Evolutionary conservation across 2,888 invertebrate species (phyloP).

Genomic region (Pandemis cinnamomeana): DNA sequence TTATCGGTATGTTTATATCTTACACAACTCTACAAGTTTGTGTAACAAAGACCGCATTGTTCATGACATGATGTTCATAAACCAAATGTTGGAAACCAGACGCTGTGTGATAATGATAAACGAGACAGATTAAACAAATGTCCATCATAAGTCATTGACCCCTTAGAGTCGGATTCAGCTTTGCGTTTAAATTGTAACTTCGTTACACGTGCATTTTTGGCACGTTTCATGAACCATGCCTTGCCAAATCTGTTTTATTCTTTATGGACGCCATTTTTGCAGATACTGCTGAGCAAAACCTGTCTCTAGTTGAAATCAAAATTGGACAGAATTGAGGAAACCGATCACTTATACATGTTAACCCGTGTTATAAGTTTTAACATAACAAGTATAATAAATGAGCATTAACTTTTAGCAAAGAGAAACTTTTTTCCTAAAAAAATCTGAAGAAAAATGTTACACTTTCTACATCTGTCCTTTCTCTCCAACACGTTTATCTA

Average conservation of each 20-base stretch:
- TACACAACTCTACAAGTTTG: constrained; percentile 6
- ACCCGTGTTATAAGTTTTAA: neutral
- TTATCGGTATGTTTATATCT: neutral
- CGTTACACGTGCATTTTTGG: constrained; percentile 25
- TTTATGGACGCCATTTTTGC: neutral
- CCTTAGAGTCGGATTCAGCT: constrained; percentile 42
- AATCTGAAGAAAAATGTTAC: constrained; percentile 5
- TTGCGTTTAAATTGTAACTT: constrained; percentile 33
- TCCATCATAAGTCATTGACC: constrained; percentile 53
- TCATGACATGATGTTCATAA: constrained; percentile 15
- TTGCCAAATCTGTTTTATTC: constrained; percentile 25
- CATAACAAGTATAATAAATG: neutral
- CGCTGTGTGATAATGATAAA: constrained; percentile 45
- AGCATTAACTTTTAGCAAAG: neutral
- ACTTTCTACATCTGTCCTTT: constrained; percentile 15
- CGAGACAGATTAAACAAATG: constrained; percentile 55
- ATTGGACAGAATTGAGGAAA: neutral
- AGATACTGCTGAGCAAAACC: neutral
- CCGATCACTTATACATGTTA: neutral
- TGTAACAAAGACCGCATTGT: constrained; percentile 17
- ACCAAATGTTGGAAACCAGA: constrained; percentile 26
- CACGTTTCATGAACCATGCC: constrained; percentile 19
- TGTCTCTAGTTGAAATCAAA: neutral
- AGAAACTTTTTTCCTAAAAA: neutral
- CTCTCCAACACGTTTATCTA: neutral